These are phyloP conservation scores for Chaitophorus viminalis DNA, from an alignment of 2,888 invertebrate genomes.

Conservation along the genomic window DNA sequence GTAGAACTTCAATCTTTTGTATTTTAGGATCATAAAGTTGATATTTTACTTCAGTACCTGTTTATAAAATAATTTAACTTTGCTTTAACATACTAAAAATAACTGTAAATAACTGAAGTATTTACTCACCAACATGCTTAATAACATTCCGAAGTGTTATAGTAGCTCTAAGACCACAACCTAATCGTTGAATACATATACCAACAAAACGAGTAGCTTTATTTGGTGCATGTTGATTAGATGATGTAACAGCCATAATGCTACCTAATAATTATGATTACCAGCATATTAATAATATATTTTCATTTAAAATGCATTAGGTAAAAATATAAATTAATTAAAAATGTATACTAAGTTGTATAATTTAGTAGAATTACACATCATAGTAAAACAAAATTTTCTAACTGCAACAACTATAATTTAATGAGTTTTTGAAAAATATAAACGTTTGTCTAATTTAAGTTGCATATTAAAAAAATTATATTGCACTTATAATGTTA, in stretches of 20 bases:
- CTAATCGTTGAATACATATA: conserved; percentile 89
- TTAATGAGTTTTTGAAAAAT: too few relatives aligned
- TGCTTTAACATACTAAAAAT: not conserved
- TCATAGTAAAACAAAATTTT: too few relatives aligned
- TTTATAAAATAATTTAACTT: conserved; percentile 46
- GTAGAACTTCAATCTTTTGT: conserved; percentile 87
- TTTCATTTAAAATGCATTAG: too few relatives aligned
- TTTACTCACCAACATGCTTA: conserved; percentile 74
- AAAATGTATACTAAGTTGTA: too few relatives aligned
- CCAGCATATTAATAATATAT: too few relatives aligned
- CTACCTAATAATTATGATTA: conserved; percentile 68
- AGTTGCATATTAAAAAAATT: too few relatives aligned
- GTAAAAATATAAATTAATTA: too few relatives aligned
- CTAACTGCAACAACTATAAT: too few relatives aligned
- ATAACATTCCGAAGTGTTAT: conserved; percentile 93
- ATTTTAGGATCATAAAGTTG: conserved; percentile 95
- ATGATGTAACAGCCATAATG: conserved; percentile 85
- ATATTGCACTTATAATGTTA: not conserved
- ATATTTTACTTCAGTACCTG: conserved; percentile 77
- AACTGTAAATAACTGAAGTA: not conserved
- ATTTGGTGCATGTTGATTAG: conserved; percentile 85
- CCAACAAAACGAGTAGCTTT: conserved; percentile 90
- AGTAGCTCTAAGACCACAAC: conserved; percentile 83
- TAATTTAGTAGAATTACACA: too few relatives aligned
- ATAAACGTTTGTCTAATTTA: too few relatives aligned